phyloP scores from a whole-genome alignment of 2,797 vertebrate genomes.

The Acropternis orthonyx region DNA sequence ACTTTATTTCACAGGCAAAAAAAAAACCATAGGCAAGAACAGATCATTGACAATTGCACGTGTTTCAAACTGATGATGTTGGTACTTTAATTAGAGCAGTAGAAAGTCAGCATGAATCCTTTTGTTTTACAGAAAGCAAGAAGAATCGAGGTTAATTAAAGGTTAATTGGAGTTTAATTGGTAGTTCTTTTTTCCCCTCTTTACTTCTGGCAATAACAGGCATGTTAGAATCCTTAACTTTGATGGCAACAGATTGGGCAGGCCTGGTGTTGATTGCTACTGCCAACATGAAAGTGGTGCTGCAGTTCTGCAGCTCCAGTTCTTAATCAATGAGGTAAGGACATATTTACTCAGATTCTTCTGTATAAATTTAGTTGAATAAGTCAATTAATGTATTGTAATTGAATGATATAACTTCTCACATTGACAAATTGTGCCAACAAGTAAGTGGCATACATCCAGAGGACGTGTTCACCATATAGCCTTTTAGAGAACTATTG shows the following conservation, averaged over 20 bases:
- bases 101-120: not conserved
- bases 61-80: not conserved
- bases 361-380: not conserved
- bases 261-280: constrained; percentile 93
- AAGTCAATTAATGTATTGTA: not conserved
- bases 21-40: not conserved
- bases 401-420: not conserved
- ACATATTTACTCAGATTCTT: not conserved
- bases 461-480: not conserved
- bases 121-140: constrained; percentile 43
- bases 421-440: not conserved
- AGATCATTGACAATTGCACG: not conserved
- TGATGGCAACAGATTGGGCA: constrained; percentile 86
- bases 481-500: not conserved
- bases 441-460: not conserved
- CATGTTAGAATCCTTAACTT: constrained; percentile 85
- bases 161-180: constrained; percentile 40
- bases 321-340: constrained; percentile 98
- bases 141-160: constrained; percentile 46
- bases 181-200: not conserved
- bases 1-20: not conserved
- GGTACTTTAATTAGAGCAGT: not conserved
- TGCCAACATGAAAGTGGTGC: constrained; percentile 95
- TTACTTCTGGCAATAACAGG: constrained; percentile 21
- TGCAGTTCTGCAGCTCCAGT: constrained; percentile 94